These are phyloP conservation scores for Scolanthus callimorphus DNA, from an alignment of 92 coral and sea anemone genomes.

Conservation along the genomic window DNA sequence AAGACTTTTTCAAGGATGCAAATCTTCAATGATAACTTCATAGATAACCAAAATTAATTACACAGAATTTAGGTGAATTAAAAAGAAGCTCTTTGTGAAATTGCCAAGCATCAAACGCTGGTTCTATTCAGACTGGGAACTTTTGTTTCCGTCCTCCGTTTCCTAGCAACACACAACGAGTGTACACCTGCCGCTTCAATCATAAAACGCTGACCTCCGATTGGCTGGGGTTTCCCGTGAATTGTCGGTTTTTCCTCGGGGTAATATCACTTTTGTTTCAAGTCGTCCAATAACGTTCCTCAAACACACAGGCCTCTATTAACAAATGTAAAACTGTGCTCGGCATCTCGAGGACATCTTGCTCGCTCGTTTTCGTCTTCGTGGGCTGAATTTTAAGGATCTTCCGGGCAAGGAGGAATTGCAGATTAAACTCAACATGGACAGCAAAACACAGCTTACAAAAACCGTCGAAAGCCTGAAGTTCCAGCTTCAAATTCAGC, in stretches of 20 bases:
- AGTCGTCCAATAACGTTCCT: constrained; percentile 16
- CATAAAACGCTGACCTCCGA: neutral
- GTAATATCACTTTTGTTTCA: constrained; percentile 23
- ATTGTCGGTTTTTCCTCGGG: constrained; percentile 44
- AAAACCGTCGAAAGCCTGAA: constrained; percentile 96
- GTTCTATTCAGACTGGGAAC: too few relatives aligned
- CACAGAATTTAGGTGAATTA: too few relatives aligned
- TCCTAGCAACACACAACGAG: too few relatives aligned
- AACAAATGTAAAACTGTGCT: constrained; percentile 25
- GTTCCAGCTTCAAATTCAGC: constrained; percentile 83
- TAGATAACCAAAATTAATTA: too few relatives aligned
- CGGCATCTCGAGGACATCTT: neutral
- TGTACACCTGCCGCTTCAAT: neutral
- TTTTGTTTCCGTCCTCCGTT: too few relatives aligned
- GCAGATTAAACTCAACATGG: constrained; percentile 40
- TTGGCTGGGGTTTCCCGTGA: neutral
- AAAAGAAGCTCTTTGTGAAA: too few relatives aligned
- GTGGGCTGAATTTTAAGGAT: neutral
- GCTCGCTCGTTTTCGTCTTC: constrained; percentile 6
- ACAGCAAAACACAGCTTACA: constrained; percentile 76
- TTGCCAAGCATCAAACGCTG: too few relatives aligned
- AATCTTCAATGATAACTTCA: too few relatives aligned
- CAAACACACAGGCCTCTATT: constrained; percentile 13
- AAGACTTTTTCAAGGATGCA: too few relatives aligned
- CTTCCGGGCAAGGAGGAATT: constrained; percentile 2